Evolutionary conservation across 2,113 vertebrate genomes (phyloP).

Genomic region (Cyphomyrus discorhynchus): DNA sequence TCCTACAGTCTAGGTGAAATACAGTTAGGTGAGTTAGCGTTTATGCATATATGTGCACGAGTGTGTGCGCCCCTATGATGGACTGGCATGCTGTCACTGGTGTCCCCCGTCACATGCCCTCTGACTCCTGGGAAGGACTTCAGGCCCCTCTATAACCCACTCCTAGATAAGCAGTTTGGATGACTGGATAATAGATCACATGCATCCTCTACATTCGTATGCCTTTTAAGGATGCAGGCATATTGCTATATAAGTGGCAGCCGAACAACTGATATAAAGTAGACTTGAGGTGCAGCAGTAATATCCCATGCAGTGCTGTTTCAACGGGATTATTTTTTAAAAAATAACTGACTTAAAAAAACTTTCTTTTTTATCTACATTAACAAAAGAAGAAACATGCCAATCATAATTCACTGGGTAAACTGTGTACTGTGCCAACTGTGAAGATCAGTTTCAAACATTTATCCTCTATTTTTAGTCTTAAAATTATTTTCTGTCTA

Average conservation of each 20-base stretch:
- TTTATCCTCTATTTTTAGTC: neutral
- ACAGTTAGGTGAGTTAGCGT: neutral
- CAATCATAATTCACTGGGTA: neutral
- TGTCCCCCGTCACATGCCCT: neutral
- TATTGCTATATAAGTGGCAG: neutral
- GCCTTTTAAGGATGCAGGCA: neutral
- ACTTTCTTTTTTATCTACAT: neutral
- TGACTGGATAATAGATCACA: neutral
- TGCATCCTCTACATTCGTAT: neutral
- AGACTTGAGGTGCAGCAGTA: neutral
- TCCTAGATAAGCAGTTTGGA: neutral
- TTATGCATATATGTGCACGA: neutral
- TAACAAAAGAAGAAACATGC: neutral
- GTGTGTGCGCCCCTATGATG: neutral
- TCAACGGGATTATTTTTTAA: neutral
- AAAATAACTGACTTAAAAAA: neutral
- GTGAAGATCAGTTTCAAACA: neutral
- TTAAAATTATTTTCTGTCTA: neutral
- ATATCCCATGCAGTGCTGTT: neutral
- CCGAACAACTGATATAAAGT: neutral
- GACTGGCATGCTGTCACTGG: neutral
- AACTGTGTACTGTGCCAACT: neutral
- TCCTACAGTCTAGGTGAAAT: neutral
- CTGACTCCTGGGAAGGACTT: neutral
- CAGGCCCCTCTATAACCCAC: neutral